Percentiles rank a stretch among this genome's conserved stretches.
Conservation (phyloP, 2,888 invertebrate species). For the Augiades crinisus region DNA sequence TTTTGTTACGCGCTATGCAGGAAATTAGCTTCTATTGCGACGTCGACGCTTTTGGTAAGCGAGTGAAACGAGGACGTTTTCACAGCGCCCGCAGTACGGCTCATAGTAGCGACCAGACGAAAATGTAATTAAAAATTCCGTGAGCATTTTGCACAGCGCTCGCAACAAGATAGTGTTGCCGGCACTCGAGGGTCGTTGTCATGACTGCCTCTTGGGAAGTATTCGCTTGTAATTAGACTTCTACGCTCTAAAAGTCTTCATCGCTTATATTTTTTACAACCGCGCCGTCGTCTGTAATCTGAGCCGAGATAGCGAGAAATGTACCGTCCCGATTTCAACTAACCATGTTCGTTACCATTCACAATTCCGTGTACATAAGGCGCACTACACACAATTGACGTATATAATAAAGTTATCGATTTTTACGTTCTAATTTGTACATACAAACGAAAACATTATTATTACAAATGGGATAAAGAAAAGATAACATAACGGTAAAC, state of each 20-base stretch:
- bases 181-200: conserved; percentile 68
- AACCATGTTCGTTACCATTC: conserved; percentile 1
- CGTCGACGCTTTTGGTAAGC: conserved; percentile 79
- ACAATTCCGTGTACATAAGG: not conserved
- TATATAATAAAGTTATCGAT: not conserved
- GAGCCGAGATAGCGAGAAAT: conserved; percentile 42
- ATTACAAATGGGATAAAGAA: no score
- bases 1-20: conserved; percentile 77
- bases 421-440: no score
- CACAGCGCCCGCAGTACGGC: conserved; percentile 64
- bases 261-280: conserved; percentile 54
- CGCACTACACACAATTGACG: not conserved
- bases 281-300: conserved; percentile 39
- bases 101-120: conserved; percentile 76
- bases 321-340: conserved; percentile 36
- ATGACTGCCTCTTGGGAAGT: conserved; percentile 73
- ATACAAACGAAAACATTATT: no score
- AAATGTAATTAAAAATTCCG: conserved; percentile 82
- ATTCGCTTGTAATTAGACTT: conserved; percentile 77
- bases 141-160: conserved; percentile 73
- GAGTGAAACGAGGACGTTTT: conserved; percentile 72
- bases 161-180: conserved; percentile 79
- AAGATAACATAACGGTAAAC: no score
- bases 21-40: conserved; percentile 81
- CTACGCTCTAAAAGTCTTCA: conserved; percentile 64